Evolutionary conservation across 2,113 vertebrate species (phyloP).

Genomic region (Prinia subflava): DNA sequence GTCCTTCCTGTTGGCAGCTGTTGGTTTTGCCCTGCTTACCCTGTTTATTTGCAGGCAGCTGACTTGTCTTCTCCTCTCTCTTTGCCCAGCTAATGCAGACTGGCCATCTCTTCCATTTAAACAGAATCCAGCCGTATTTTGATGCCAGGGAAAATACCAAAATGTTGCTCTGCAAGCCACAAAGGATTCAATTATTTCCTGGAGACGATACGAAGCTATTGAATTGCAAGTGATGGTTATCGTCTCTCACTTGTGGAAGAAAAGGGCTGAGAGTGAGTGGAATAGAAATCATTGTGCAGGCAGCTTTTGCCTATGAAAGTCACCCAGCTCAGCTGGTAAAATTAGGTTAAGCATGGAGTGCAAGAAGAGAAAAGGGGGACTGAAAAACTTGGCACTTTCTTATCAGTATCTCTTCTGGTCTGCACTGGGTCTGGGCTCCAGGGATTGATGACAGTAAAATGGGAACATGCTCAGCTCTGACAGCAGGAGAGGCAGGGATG

Average conservation of each 20-base stretch:
- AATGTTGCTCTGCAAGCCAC: slow-evolving; percentile 38
- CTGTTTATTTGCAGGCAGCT: background rate
- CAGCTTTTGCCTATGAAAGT: slow-evolving; percentile 13
- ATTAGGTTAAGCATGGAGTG: background rate
- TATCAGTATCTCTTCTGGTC: background rate
- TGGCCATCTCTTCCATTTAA: slow-evolving; percentile 37
- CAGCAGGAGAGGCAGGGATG: background rate
- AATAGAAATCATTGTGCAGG: slow-evolving; percentile 16
- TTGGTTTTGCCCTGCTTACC: background rate
- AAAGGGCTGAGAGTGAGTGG: slow-evolving; percentile 8
- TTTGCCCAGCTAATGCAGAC: background rate
- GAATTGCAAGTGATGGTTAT: slow-evolving; percentile 62
- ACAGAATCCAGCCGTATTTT: slow-evolving; percentile 12
- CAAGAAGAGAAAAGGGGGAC: background rate
- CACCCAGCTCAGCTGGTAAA: background rate
- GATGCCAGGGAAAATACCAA: slow-evolving; percentile 44
- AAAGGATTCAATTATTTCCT: slow-evolving; percentile 55
- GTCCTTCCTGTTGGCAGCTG: background rate
- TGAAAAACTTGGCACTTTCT: background rate
- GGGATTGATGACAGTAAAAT: background rate
- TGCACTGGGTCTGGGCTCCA: background rate
- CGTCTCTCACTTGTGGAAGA: background rate
- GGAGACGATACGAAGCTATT: slow-evolving; percentile 46
- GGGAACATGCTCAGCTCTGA: background rate
- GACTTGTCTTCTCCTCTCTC: slow-evolving; percentile 11